phyloP scores from a whole-genome alignment of 2,113 vertebrate genomes.

The Podocnemis expansa region DNA sequence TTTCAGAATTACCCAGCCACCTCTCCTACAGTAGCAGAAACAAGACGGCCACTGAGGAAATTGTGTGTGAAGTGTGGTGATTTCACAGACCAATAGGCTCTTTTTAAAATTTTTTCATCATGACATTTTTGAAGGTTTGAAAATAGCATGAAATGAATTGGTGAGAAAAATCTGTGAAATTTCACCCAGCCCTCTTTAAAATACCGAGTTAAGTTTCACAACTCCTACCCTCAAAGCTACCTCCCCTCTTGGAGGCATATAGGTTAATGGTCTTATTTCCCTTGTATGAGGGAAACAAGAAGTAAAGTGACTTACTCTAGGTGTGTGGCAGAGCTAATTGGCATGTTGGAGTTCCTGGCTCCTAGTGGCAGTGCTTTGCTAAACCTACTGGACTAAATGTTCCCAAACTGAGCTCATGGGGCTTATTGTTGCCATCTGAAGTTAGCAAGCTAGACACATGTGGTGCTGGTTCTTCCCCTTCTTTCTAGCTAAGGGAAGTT shows the following conservation, averaged over 20 bases:
- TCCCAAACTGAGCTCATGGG: not conserved
- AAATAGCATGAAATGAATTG: not conserved
- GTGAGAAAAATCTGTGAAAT: not conserved
- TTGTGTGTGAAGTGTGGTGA: not conserved
- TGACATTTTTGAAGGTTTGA: not conserved
- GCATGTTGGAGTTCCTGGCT: not conserved
- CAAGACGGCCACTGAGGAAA: fast-evolving
- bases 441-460: not conserved
- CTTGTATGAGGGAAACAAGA: not conserved
- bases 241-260: not conserved
- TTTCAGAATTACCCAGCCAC: not conserved
- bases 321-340: not conserved
- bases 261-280: not conserved
- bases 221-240: not conserved
- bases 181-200: not conserved
- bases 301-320: fast-evolving
- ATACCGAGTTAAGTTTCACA: not conserved
- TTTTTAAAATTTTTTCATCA: not conserved
- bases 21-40: fast-evolving
- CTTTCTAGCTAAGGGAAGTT: not conserved
- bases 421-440: not conserved
- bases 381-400: not conserved
- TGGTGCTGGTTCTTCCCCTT: fast-evolving
- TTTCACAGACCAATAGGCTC: not conserved
- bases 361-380: not conserved